Base-by-base conservation (phyloP, 1,140 invertebrate genomes). In the Aphaenogaster ashmeadi region DNA sequence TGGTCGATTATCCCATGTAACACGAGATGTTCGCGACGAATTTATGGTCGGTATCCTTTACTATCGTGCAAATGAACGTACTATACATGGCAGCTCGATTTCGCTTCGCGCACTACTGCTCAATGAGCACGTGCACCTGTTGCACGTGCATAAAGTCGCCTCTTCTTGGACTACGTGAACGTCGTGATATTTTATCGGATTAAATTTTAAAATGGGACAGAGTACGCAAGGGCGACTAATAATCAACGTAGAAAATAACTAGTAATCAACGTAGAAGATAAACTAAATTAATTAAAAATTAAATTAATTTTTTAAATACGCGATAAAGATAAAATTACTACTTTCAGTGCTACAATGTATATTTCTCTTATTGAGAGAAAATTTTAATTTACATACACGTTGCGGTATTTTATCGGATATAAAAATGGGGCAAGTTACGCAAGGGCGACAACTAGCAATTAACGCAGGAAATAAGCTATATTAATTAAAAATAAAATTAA, bases 11-110 rank as follows among this genome's bases (percentile, higher is more conserved):
- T 81, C 36, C 15, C 13, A 33, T 36, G n/a, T 69, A 69, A 69
- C 47, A 33, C 21, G 38, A 74, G 44, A 74, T 58, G 54, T 47
- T 54, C 7, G 3, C 50, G 66, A 69, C 18, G 67, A 74, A 84
- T 84, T 84, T 60, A 74, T 84, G 38, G 67, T 8, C 67, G 9
- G 21, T 58, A 47, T 41, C 80, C 66, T 83, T 83, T 72, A 54
- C 38, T 58, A 15, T 2, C 18, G 27, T 50, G 50, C 41, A 84
- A 60, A 75, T 50, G 54, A 84, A 84, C 69, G 47, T 56, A 54
- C 69, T 80, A 13, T 69, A 27, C 36, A 13, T 11, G 54, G 54
- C 6, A 83, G 9, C 27, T 83, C 80, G 69, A 75, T 47, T 60
- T 60, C 27, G 36, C 41, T 56, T 83, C 27, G 52, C 47, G n/a